Percentiles rank a stretch among this genome's conserved stretches.
These are phyloP conservation scores for Crepidodera aurea DNA, from an alignment of 2,888 invertebrate genomes.

Conservation along the genomic window DNA sequence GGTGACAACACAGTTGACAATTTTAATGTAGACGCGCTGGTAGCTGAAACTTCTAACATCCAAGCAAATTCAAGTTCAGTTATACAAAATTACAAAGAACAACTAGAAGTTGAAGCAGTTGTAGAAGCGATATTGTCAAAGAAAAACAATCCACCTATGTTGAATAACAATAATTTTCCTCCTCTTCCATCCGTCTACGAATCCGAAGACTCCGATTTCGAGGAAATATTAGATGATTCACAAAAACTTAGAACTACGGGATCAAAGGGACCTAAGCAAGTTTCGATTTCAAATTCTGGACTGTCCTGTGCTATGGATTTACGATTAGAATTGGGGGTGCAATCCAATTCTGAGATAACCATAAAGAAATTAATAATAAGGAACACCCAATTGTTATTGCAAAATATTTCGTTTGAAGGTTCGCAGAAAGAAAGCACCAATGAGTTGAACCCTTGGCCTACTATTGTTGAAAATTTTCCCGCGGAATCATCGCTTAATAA, in stretches of 20 bases:
- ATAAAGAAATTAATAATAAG: slow-evolving; percentile 66
- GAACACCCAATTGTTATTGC: slow-evolving; percentile 53
- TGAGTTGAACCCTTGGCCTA: slow-evolving; percentile 53
- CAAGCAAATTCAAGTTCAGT: slow-evolving; percentile 18
- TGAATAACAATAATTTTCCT: slow-evolving; percentile 59
- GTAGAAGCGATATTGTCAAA: slow-evolving; percentile 28
- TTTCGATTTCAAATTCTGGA: slow-evolving; percentile 43
- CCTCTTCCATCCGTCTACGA: slow-evolving; percentile 76
- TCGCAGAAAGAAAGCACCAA: slow-evolving; percentile 38
- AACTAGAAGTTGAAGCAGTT: slow-evolving; percentile 18
- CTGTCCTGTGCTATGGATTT: slow-evolving; percentile 78
- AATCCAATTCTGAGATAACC: slow-evolving; percentile 78
- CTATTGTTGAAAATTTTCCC: slow-evolving; percentile 59
- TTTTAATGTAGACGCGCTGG: slow-evolving; percentile 50
- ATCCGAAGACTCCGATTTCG: slow-evolving; percentile 83
- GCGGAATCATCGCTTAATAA: slow-evolving; percentile 56
- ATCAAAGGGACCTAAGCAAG: slow-evolving; percentile 52
- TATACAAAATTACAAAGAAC: slow-evolving; percentile 23
- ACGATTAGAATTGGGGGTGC: slow-evolving; percentile 79
- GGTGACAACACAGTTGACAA: slow-evolving; percentile 51
- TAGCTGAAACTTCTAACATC: slow-evolving; percentile 36
- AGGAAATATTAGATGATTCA: slow-evolving; percentile 77
- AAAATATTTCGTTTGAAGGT: slow-evolving; percentile 52
- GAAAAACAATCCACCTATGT: slow-evolving; percentile 37
- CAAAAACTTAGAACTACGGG: slow-evolving; percentile 66